Conservation (phyloP, 2,888 invertebrate species). For the Mellilla xanthometata region DNA sequence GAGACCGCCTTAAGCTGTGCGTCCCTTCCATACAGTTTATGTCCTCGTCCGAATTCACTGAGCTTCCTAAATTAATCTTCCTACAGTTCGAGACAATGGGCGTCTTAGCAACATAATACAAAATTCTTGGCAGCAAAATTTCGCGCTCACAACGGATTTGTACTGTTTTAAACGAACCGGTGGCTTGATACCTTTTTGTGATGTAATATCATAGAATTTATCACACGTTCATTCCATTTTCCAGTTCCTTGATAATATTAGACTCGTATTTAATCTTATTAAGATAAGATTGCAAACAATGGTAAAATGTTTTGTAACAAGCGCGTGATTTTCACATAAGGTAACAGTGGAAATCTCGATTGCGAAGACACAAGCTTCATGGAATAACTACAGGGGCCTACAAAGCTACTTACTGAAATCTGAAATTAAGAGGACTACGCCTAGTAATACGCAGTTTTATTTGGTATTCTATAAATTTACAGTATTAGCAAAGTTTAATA, state of each 20-base stretch:
- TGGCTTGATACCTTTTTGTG: slow-evolving; percentile 27
- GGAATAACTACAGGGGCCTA: too few relatives aligned
- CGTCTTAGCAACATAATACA: slow-evolving; percentile 65
- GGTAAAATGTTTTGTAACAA: too few relatives aligned
- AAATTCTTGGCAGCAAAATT: slow-evolving; percentile 56
- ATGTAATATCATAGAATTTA: slow-evolving; percentile 20
- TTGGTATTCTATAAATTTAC: too few relatives aligned
- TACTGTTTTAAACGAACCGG: slow-evolving; percentile 43
- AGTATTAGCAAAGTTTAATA: too few relatives aligned
- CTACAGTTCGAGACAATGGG: slow-evolving; percentile 69
- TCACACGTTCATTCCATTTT: slow-evolving; percentile 2
- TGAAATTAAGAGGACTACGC: too few relatives aligned
- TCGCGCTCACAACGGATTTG: slow-evolving; percentile 52
- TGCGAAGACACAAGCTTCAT: too few relatives aligned
- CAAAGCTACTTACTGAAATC: too few relatives aligned
- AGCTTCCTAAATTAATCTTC: slow-evolving; percentile 73
- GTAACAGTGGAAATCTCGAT: too few relatives aligned
- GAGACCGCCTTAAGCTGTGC: too few relatives aligned
- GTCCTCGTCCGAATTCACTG: slow-evolving; percentile 49
- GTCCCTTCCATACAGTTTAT: slow-evolving; percentile 38
- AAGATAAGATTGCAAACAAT: too few relatives aligned
- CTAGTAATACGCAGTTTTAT: too few relatives aligned
- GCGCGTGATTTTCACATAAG: too few relatives aligned
- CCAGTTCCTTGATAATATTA: neutral
- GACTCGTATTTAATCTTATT: neutral